These are phyloP conservation scores for Girardinichthys multiradiatus DNA, from an alignment of 2,113 vertebrate species.

Conservation along the genomic window DNA sequence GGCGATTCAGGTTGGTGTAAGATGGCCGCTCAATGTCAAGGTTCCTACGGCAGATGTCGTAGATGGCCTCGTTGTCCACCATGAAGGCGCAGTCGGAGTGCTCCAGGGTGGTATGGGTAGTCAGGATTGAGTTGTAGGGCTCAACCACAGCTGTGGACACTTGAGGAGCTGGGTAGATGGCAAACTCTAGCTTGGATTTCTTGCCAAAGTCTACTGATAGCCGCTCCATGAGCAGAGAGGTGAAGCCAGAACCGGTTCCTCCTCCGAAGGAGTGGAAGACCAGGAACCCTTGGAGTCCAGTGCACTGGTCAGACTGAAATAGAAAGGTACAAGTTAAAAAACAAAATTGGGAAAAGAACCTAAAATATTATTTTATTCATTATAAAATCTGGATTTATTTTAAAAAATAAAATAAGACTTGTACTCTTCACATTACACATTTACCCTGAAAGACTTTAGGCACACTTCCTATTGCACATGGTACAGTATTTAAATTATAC, in stretches of 20 bases:
- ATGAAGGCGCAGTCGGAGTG: conserved; percentile 77
- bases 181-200: conserved; percentile 75
- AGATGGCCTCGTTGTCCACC: conserved; percentile 77
- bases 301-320: conserved; percentile 71
- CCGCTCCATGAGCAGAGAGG: conserved; percentile 74
- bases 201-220: conserved; percentile 74
- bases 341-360: neutral
- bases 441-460: too few relatives aligned
- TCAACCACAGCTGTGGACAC: conserved; percentile 75
- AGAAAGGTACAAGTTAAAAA: neutral
- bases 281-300: conserved; percentile 72
- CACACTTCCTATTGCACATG: too few relatives aligned
- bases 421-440: too few relatives aligned
- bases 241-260: conserved; percentile 74
- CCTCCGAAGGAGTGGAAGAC: conserved; percentile 75
- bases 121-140: conserved; percentile 75
- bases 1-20: conserved; percentile 71
- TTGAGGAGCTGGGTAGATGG: conserved; percentile 73
- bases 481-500: too few relatives aligned
- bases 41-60: conserved; percentile 74
- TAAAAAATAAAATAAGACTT: too few relatives aligned
- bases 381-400: neutral
- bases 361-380: neutral
- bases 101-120: conserved; percentile 76
- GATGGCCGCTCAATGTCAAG: conserved; percentile 71